Evolutionary conservation across 1,140 invertebrate species (phyloP).

Genomic region (Bombus superbus): DNA sequence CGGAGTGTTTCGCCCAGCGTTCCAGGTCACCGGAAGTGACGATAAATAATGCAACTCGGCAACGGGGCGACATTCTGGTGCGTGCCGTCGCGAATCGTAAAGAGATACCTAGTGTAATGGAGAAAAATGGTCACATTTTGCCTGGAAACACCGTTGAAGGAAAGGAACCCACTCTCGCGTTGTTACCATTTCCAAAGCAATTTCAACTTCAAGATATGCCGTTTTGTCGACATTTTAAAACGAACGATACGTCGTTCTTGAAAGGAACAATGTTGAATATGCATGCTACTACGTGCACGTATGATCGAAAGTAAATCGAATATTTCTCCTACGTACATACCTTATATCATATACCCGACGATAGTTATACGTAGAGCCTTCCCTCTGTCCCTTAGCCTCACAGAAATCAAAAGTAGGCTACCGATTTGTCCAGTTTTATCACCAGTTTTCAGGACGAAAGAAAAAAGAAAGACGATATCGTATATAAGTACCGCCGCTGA

Average conservation of each 20-base stretch:
- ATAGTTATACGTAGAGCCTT: too few species aligned
- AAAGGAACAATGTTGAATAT: too few species aligned
- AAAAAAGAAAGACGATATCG: too few species aligned
- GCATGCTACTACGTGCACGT: background rate
- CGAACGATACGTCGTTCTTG: background rate
- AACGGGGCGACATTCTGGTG: conserved; percentile 16
- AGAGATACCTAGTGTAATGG: background rate
- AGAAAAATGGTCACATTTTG: conserved; percentile 26
- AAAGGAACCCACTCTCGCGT: conserved; percentile 1
- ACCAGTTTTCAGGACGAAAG: too few species aligned
- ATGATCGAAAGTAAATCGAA: background rate
- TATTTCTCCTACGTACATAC: too few species aligned
- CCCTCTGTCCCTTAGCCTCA: too few species aligned
- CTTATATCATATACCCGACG: too few species aligned
- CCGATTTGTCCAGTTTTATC: too few species aligned
- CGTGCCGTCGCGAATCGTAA: conserved; percentile 18
- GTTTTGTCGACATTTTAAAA: background rate
- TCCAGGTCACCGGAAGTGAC: background rate
- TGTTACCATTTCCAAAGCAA: background rate
- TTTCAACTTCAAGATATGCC: background rate
- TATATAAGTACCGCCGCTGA: too few species aligned
- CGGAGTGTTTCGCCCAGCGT: conserved; percentile 9
- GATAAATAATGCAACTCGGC: conserved; percentile 40
- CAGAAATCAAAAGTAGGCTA: too few species aligned
- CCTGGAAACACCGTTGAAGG: conserved; percentile 9